Conservation (phyloP, 2,888 invertebrate species). For the Beris morrisii region DNA sequence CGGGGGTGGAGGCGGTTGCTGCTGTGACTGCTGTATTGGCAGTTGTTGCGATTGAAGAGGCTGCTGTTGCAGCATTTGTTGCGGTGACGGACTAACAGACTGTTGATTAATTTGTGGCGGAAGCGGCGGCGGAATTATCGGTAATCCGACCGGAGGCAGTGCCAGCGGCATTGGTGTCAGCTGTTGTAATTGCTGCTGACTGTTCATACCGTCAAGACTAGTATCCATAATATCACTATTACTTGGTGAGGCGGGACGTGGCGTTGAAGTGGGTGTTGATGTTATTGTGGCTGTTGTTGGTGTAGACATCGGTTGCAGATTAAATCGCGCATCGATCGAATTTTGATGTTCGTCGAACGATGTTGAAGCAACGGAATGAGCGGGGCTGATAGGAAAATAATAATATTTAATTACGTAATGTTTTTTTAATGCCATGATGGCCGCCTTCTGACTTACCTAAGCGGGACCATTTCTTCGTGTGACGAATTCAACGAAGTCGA, state of each 20-base stretch:
- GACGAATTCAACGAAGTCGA: constrained; percentile 52
- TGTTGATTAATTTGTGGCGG: constrained; percentile 11
- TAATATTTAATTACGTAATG: neutral
- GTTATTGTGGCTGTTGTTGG: constrained; percentile 1
- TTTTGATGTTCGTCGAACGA: constrained; percentile 61
- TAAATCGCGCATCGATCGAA: constrained; percentile 52
- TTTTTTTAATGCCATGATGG: too few species aligned
- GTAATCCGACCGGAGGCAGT: neutral
- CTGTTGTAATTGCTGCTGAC: constrained; percentile 32
- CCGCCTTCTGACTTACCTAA: constrained; percentile 47
- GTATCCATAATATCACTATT: constrained; percentile 41
- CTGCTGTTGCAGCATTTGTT: constrained; percentile 51
- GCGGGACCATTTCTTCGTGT: constrained; percentile 53
- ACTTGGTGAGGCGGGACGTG: constrained; percentile 46
- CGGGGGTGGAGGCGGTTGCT: constrained; percentile 36
- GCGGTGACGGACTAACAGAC: constrained; percentile 37
- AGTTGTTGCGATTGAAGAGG: constrained; percentile 23
- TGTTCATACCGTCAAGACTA: constrained; percentile 40
- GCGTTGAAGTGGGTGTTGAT: constrained; percentile 37
- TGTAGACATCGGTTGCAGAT: constrained; percentile 34
- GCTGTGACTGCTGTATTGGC: constrained; percentile 34
- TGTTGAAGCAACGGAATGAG: constrained; percentile 70
- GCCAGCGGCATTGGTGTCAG: constrained; percentile 36
- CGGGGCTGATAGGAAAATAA: constrained; percentile 59
- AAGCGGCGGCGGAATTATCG: constrained; percentile 1